A percentile compares a stretch with the other conserved stretches of the same genome.
phyloP scores from a whole-genome alignment of 2,113 vertebrate species.

The Gymnorhina tibicen region DNA sequence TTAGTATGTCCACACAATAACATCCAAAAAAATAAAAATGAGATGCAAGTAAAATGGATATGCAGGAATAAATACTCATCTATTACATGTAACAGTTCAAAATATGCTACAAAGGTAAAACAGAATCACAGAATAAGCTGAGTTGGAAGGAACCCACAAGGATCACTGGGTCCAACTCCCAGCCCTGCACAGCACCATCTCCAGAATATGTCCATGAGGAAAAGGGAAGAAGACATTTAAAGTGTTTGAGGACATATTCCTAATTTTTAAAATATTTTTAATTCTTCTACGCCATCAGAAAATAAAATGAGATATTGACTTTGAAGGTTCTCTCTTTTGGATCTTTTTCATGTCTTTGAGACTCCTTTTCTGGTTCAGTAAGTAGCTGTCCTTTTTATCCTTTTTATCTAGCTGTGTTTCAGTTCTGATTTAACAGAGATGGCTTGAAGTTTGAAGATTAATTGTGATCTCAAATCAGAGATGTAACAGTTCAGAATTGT shows the following conservation, averaged over 20 bases:
- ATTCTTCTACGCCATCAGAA: neutral
- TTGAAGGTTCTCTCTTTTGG: neutral
- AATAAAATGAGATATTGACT: neutral
- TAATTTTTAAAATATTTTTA: neutral
- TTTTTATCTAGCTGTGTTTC: neutral
- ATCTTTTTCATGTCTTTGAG: neutral
- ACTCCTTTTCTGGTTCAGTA: neutral
- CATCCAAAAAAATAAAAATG: neutral
- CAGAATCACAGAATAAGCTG: neutral
- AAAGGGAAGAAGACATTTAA: neutral
- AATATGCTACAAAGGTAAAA: neutral
- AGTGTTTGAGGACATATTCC: neutral
- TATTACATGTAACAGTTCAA: neutral
- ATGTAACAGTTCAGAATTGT: neutral
- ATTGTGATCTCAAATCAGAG: neutral
- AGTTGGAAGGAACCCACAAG: neutral
- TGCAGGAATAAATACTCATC: neutral
- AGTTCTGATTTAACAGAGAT: neutral
- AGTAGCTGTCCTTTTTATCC: neutral
- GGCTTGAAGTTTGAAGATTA: neutral
- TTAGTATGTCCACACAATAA: neutral
- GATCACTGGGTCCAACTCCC: neutral
- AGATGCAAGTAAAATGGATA: neutral
- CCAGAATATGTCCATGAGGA: neutral
- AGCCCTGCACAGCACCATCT: neutral